Evolutionary conservation across 2,888 invertebrate genomes (phyloP).

Genomic region (Leucania comma): DNA sequence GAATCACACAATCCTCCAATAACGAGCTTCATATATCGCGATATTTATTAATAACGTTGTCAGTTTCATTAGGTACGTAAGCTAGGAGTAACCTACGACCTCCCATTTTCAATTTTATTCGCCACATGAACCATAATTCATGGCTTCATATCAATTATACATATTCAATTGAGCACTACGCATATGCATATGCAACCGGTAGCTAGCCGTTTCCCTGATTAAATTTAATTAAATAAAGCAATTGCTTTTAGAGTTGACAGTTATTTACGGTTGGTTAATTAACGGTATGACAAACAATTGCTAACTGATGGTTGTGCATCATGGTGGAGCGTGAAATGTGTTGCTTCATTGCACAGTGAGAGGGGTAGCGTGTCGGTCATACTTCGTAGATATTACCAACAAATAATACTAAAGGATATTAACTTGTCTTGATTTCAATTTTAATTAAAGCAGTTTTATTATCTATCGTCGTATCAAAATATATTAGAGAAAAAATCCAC

Average conservation of each 20-base stretch:
- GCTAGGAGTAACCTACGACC: constrained; percentile 53
- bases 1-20: constrained; percentile 12
- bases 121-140: constrained; percentile 45
- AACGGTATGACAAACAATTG: constrained; percentile 53
- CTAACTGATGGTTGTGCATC: constrained; percentile 39
- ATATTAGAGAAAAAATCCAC: neutral
- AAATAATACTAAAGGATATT: neutral
- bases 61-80: constrained; percentile 47
- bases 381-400: neutral
- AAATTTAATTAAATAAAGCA: constrained; percentile 61
- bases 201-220: constrained; percentile 58
- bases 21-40: constrained; percentile 36
- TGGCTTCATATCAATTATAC: constrained; percentile 53
- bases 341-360: constrained; percentile 16
- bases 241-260: constrained; percentile 45
- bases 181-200: constrained; percentile 52
- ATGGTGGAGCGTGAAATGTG: constrained; percentile 23
- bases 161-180: constrained; percentile 53
- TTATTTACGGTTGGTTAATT: constrained; percentile 43
- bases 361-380: neutral
- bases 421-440: neutral
- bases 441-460: neutral
- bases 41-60: constrained; percentile 51
- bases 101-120: constrained; percentile 49
- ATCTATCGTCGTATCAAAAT: neutral